Percentiles rank a stretch among this genome's conserved stretches.
Evolutionary conservation across 2,797 vertebrate genomes (phyloP).

Genomic region (Sebastes alutus): DNA sequence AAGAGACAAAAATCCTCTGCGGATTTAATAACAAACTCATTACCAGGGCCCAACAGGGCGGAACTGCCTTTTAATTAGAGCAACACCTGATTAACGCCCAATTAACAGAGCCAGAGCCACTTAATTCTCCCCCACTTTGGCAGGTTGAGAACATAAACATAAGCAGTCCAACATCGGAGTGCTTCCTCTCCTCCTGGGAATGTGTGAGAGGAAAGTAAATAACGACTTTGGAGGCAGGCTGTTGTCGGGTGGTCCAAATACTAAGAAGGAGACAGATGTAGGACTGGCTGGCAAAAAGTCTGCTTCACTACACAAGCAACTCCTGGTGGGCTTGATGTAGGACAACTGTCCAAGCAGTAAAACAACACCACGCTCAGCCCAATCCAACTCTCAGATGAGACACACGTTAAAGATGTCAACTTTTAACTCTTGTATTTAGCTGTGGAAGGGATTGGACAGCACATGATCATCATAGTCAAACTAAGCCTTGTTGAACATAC

Average conservation of each 20-base stretch:
- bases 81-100: constrained; percentile 86
- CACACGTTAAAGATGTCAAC: background rate
- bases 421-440: background rate
- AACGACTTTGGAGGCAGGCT: constrained; percentile 57
- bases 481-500: background rate
- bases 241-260: constrained; percentile 58
- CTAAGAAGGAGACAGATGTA: constrained; percentile 38
- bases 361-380: background rate
- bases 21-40: constrained; percentile 88
- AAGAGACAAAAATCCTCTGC: constrained; percentile 80
- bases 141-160: constrained; percentile 76
- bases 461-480: background rate
- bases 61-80: constrained; percentile 88
- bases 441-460: background rate
- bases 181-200: constrained; percentile 59
- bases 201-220: constrained; percentile 65
- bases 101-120: constrained; percentile 81
- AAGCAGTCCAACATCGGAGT: constrained; percentile 61
- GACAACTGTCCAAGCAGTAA: constrained; percentile 22
- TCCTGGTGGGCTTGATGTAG: constrained; percentile 25
- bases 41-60: constrained; percentile 82
- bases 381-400: background rate
- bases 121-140: constrained; percentile 80
- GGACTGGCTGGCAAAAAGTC: constrained; percentile 21
- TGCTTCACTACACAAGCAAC: constrained; percentile 29